A percentile compares a stretch with the other conserved stretches of the same genome.
Conservation (phyloP, 2,113 vertebrate genomes). For the Trichechus manatus region DNA sequence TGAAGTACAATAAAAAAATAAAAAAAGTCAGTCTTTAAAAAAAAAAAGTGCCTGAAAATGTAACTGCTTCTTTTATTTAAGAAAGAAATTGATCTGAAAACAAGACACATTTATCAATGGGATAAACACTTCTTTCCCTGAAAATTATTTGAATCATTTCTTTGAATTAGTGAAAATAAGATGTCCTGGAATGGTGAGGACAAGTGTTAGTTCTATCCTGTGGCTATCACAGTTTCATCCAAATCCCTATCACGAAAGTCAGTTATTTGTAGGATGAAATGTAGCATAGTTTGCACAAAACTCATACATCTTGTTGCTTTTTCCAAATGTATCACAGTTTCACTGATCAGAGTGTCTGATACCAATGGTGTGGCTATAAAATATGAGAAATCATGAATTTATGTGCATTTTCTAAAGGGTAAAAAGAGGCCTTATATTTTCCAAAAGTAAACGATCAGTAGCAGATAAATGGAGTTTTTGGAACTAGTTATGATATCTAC, state of each 20-base stretch:
- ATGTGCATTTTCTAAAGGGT: neutral
- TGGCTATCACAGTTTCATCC: neutral
- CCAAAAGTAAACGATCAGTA: neutral
- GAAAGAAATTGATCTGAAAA: constrained; percentile 29
- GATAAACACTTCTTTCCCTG: neutral
- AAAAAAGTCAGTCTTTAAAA: neutral
- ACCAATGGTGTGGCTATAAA: neutral
- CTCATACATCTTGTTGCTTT: neutral
- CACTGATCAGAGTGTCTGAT: neutral
- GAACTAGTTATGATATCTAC: neutral
- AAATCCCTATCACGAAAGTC: neutral
- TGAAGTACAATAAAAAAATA: too few species aligned
- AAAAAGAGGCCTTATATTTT: neutral
- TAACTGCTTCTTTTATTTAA: neutral
- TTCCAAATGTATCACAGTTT: neutral
- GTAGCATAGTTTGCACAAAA: neutral
- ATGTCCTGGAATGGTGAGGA: neutral
- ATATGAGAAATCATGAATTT: neutral
- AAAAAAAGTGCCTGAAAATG: neutral
- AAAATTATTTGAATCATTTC: neutral
- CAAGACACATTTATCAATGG: neutral
- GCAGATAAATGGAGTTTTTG: neutral
- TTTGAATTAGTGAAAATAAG: neutral
- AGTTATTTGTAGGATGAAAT: neutral
- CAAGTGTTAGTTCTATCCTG: neutral